Evolutionary conservation across 2,113 vertebrate species (phyloP).

Genomic region (Typhlomys cinereus): DNA sequence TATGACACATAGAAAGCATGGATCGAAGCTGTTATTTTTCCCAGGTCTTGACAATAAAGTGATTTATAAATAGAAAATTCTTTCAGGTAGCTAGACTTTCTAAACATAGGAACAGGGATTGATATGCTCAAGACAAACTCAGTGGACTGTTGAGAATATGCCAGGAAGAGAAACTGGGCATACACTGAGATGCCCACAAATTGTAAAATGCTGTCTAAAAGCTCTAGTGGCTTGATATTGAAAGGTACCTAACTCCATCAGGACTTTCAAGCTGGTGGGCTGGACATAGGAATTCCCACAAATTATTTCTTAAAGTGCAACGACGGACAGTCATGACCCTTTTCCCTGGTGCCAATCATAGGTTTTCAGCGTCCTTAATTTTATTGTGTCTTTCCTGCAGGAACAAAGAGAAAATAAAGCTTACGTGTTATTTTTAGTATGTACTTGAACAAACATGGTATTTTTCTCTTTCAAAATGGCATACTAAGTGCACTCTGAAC

Average conservation of each 20-base stretch:
- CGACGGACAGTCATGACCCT: not conserved
- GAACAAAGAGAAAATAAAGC: constrained; percentile 1
- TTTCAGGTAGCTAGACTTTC: not conserved
- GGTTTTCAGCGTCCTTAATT: not conserved
- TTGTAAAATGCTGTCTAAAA: not conserved
- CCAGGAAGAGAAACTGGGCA: not conserved
- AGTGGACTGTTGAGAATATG: not conserved
- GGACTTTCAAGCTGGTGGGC: not conserved
- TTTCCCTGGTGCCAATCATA: not conserved
- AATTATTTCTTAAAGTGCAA: constrained; percentile 29
- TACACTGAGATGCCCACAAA: not conserved
- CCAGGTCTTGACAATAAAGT: not conserved
- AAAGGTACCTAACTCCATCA: not conserved
- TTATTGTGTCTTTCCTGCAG: not conserved
- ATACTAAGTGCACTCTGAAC: constrained; percentile 60
- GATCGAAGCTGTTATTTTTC: not conserved
- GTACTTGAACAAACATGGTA: constrained; percentile 58
- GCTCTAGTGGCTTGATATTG: not conserved
- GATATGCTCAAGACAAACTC: not conserved
- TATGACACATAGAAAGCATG: not conserved
- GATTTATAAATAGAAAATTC: not conserved
- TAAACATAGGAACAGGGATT: not conserved
- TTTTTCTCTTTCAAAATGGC: constrained; percentile 62
- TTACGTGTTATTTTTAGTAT: constrained; percentile 59
- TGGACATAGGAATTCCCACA: not conserved